phyloP scores from a whole-genome alignment of 2,113 vertebrate genomes.

The Merops nubicus region DNA sequence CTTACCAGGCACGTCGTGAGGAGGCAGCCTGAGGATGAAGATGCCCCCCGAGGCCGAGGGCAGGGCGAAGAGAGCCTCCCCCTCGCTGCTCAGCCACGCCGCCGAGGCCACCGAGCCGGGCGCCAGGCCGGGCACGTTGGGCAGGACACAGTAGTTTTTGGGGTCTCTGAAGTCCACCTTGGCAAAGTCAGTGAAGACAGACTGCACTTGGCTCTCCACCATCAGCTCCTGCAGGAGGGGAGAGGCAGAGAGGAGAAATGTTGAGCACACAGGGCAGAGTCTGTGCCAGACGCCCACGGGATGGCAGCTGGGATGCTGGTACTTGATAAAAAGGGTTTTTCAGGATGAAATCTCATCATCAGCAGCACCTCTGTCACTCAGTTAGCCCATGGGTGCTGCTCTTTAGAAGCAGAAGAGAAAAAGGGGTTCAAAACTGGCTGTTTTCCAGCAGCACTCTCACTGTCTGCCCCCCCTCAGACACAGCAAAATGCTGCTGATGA shows the following conservation, averaged over 20 bases:
- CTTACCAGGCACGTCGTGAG: constrained; percentile 82
- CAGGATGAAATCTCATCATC: no score
- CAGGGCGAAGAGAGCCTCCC: constrained; percentile 89
- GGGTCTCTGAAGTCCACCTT: constrained; percentile 88
- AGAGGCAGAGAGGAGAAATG: neutral
- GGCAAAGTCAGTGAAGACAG: constrained; percentile 88
- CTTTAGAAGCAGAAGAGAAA: neutral
- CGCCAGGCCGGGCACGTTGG: constrained; percentile 72
- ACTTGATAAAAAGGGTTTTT: neutral
- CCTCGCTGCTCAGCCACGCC: constrained; percentile 86
- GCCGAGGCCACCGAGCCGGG: constrained; percentile 68
- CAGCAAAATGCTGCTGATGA: no score
- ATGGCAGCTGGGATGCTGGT: rapidly evolving
- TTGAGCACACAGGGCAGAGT: neutral
- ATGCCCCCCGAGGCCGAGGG: constrained; percentile 86
- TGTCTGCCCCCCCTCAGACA: rapidly evolving
- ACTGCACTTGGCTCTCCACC: constrained; percentile 90
- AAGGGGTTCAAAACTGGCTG: neutral
- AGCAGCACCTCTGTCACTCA: no score
- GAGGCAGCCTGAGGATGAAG: constrained; percentile 86
- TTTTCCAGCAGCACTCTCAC: rapidly evolving
- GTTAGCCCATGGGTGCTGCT: neutral
- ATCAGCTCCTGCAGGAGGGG: constrained; percentile 82
- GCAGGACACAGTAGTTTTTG: constrained; percentile 80
- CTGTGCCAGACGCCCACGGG: neutral